A percentile compares a stretch with the other conserved stretches of the same genome.
phyloP scores from a whole-genome alignment of 2,888 invertebrate genomes.

The Laothoe populi region DNA sequence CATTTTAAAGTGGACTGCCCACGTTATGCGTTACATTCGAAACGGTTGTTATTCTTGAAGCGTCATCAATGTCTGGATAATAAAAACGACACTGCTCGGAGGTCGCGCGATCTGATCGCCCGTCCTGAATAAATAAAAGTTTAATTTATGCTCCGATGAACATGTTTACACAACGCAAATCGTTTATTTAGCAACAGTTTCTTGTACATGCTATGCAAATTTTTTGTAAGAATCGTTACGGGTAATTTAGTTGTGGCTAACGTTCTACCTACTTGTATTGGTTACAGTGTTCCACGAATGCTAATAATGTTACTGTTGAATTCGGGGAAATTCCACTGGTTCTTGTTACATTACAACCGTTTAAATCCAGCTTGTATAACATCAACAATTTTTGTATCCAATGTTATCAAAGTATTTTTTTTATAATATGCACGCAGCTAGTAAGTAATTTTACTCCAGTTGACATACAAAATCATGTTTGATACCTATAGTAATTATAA shows the following conservation, averaged over 20 bases:
- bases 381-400: no score
- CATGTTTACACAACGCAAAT: slow-evolving; percentile 51
- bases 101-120: slow-evolving; percentile 52
- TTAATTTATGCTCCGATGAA: slow-evolving; percentile 47
- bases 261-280: slow-evolving; percentile 19
- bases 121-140: slow-evolving; percentile 58
- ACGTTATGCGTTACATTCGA: slow-evolving; percentile 35
- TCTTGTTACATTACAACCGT: not conserved
- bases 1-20: slow-evolving; percentile 35
- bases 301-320: slow-evolving; percentile 4
- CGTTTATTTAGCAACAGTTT: slow-evolving; percentile 43
- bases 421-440: no score
- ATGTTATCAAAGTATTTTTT: no score
- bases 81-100: slow-evolving; percentile 54
- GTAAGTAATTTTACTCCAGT: no score
- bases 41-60: slow-evolving; percentile 39
- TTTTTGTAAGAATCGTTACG: slow-evolving; percentile 27
- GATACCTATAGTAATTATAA: no score
- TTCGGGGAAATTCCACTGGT: not conserved
- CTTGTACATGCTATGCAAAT: slow-evolving; percentile 25
- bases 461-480: no score
- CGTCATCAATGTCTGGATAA: slow-evolving; percentile 47
- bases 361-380: not conserved
- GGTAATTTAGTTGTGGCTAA: slow-evolving; percentile 18
- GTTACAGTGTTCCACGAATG: slow-evolving; percentile 5